These are phyloP conservation scores for Pachydiplax longipennis DNA, from an alignment of 2,888 invertebrate species.

Conservation along the genomic window DNA sequence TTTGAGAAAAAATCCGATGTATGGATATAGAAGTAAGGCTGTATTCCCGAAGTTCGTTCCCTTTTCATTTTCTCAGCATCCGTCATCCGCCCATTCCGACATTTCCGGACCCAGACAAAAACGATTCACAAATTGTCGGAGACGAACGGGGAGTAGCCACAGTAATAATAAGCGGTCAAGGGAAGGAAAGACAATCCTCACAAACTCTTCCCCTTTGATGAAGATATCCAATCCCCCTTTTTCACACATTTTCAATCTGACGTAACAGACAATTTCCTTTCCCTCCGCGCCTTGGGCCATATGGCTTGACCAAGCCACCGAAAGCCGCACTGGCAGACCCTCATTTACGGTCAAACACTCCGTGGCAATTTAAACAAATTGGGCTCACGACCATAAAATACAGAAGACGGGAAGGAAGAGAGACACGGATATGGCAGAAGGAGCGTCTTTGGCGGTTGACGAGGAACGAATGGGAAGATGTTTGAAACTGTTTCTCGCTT, in stretches of 20 bases:
- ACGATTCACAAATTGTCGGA: too few species aligned
- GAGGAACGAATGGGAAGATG: not conserved
- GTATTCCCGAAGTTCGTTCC: too few species aligned
- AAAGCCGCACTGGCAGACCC: not conserved
- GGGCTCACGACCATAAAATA: slow-evolving; percentile 10
- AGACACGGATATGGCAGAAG: not conserved
- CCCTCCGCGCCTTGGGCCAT: not conserved
- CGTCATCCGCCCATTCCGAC: too few species aligned
- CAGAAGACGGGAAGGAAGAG: not conserved
- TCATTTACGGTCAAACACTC: slow-evolving; percentile 15
- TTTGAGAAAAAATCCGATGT: too few species aligned
- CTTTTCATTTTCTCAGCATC: too few species aligned
- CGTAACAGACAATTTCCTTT: not conserved
- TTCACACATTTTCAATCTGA: not conserved
- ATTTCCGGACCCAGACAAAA: too few species aligned
- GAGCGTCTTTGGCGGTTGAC: not conserved
- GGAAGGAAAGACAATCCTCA: not conserved
- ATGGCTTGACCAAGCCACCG: not conserved
- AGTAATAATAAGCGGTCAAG: too few species aligned
- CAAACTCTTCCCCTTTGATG: not conserved
- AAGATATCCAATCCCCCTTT: not conserved
- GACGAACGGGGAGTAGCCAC: too few species aligned
- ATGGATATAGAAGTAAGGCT: too few species aligned
- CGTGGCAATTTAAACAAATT: slow-evolving; percentile 35
- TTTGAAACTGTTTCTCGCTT: not conserved